Conservation (phyloP, 2,113 vertebrate species). For the Sapajus apella region DNA sequence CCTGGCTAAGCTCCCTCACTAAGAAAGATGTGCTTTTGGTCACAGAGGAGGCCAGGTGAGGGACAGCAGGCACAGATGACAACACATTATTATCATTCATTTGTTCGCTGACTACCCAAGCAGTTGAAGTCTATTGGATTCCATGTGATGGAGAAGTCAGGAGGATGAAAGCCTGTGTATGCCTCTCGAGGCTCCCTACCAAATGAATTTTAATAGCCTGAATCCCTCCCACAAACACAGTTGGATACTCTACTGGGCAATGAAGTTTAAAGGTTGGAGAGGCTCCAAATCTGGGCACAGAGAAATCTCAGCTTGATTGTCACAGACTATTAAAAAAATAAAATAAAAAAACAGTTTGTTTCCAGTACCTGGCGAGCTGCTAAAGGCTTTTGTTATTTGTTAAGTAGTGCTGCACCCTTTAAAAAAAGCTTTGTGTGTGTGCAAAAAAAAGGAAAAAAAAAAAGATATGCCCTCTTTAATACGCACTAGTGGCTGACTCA, state of each 20-base stretch:
- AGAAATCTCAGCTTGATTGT: slow-evolving; percentile 51
- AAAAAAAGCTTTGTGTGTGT: background rate
- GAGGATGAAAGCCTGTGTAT: background rate
- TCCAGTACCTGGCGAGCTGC: slow-evolving; percentile 18
- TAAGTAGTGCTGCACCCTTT: slow-evolving; percentile 36
- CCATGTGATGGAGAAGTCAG: background rate
- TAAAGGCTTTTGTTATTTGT: slow-evolving; percentile 29
- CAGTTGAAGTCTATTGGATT: background rate
- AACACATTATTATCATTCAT: background rate
- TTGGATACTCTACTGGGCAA: slow-evolving; percentile 33
- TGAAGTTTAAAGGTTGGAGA: slow-evolving; percentile 64
- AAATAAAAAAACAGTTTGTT: background rate
- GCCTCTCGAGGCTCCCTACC: background rate
- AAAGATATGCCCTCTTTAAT: background rate
- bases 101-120: background rate
- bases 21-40: background rate
- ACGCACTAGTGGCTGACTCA: background rate
- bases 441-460: background rate
- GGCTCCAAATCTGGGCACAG: slow-evolving; percentile 39
- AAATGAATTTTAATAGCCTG: slow-evolving; percentile 54
- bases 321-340: background rate
- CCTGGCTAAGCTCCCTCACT: background rate
- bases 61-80: background rate
- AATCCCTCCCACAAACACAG: slow-evolving; percentile 19
- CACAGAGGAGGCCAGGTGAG: slow-evolving; percentile 8